Conservation (phyloP, 2,113 vertebrate species). For the Channa argus region DNA sequence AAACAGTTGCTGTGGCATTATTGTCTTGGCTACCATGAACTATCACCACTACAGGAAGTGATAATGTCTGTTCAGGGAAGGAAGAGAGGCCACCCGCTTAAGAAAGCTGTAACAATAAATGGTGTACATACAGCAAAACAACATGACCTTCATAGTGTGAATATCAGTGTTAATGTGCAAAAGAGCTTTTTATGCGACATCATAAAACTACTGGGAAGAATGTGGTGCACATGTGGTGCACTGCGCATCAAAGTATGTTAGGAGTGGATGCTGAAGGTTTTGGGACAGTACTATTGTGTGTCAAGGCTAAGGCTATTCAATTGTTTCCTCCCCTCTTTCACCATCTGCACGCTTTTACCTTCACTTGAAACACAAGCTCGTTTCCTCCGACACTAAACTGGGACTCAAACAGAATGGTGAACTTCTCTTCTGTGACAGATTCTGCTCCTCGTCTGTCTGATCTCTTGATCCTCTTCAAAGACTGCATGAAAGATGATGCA, state of each 20-base stretch:
- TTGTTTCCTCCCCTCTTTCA: not conserved
- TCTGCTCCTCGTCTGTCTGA: conserved; percentile 94
- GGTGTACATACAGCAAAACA: not conserved
- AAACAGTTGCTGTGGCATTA: conserved; percentile 95
- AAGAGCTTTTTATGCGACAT: not conserved
- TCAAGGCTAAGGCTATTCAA: not conserved
- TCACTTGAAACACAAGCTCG: conserved; percentile 97
- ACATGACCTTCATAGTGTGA: not conserved
- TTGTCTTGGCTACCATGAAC: conserved; percentile 99
- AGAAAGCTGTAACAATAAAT: not conserved
- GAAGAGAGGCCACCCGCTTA: not conserved
- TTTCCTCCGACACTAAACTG: conserved; percentile 97
- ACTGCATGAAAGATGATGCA: conserved; percentile 78
- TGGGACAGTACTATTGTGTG: too few relatives aligned
- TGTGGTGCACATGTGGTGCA: not conserved
- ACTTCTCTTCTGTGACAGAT: conserved; percentile 97
- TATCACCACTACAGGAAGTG: conserved; percentile 96
- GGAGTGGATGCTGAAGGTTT: not conserved
- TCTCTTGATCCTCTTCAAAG: conserved; percentile 96
- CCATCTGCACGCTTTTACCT: conserved; percentile 80
- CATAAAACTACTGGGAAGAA: not conserved
- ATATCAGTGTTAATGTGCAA: not conserved
- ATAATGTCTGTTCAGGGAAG: conserved; percentile 87
- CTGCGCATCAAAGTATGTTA: not conserved
- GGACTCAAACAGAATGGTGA: conserved; percentile 97